Evolutionary conservation across 1,140 invertebrate genomes (phyloP), one percentile per base, ranked within the genome.

Genomic region (Caligus rogercresseyi): DNA sequence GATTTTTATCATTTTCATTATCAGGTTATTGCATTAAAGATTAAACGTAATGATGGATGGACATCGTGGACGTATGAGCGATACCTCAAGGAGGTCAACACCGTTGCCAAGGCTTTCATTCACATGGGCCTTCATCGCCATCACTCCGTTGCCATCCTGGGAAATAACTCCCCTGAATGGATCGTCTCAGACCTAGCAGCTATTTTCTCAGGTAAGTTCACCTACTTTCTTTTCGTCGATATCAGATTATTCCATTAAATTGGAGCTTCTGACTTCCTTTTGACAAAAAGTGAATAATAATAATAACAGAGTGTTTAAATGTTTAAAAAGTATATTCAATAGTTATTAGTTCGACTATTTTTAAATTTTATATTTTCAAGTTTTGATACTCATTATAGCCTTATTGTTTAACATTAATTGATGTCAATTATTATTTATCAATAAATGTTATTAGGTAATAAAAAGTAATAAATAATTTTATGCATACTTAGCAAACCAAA

Each of bases 181-280:
- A 71, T 74, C 52, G 62, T 75, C 13, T 66, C 73, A 1, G 67
- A 71, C 58, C 54, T 75, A 0, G 74, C 69, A 16, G 68, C 69
- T 43, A 74, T 74, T 61, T 74, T 72, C 69, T 74, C 74, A 51
- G 74, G 72, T 72, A 74, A 70, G n/a, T n/a, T n/a, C n/a, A n/a
- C n/a, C n/a, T n/a, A n/a, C n/a, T n/a, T n/a, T 65, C 64, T 64
- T 3, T 53, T 16, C 13, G 15, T 26, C 43, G 13, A 51, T 51
- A 51, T 16, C 13, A 14, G 13, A 14, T 16, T 51, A 51, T 51
- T 51, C n/a, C 13, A 14, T 51, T 51, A 51, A 14, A 13, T 51
- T 14, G 13, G 16, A 14, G 43, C n/a, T 16, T 51, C 13, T 51
- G 16, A 14, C 13, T 51, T 16, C n/a, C 13, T 51, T 16, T 51